A percentile compares a stretch with the other conserved stretches of the same genome.
phyloP scores from a whole-genome alignment of 2,888 invertebrate genomes.

The Norana najaformis region DNA sequence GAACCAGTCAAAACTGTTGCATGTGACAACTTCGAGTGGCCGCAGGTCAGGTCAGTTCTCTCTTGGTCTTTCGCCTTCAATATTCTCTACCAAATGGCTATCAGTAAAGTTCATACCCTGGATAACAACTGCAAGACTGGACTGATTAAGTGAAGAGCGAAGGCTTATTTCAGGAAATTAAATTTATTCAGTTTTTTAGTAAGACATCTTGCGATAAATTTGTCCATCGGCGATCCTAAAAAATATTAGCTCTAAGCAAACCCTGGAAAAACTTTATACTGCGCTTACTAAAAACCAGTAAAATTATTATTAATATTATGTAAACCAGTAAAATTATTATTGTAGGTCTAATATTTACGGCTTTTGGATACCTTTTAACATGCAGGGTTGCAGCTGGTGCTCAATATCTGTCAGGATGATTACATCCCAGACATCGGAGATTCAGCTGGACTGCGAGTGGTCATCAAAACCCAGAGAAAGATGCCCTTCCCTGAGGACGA shows the following conservation, averaged over 20 bases:
- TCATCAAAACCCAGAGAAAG: slow-evolving; percentile 40
- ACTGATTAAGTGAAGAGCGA: neutral
- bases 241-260: neutral
- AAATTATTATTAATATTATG: too few relatives aligned
- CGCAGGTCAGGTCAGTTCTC: neutral
- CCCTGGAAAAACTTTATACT: neutral
- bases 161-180: neutral
- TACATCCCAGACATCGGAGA: slow-evolving; percentile 40
- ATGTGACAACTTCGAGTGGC: neutral
- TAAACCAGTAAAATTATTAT: neutral
- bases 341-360: neutral
- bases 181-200: neutral
- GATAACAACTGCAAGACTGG: neutral
- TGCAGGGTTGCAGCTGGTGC: slow-evolving; percentile 40
- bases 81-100: neutral
- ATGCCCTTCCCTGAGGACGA: slow-evolving; percentile 45
- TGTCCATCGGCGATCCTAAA: neutral
- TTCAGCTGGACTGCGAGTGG: slow-evolving; percentile 42
- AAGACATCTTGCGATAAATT: neutral
- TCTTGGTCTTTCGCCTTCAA: neutral
- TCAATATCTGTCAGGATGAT: slow-evolving; percentile 43
- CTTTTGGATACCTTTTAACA: neutral
- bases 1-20: slow-evolving; percentile 25
- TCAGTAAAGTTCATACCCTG: neutral
- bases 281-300: neutral